Conservation (phyloP, 1,140 invertebrate species). For the Listronotus bonariensis region DNA sequence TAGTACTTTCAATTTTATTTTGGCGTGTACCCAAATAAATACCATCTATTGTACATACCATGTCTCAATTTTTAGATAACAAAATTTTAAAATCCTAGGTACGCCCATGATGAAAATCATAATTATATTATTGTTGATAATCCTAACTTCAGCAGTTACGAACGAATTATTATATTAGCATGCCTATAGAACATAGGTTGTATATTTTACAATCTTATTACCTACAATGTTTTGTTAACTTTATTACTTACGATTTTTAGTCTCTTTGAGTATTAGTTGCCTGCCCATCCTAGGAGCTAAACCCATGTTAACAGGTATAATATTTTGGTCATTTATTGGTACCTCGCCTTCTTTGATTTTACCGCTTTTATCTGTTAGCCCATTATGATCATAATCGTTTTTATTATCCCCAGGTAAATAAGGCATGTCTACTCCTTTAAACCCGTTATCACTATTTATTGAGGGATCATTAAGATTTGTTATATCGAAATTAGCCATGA, state of each 20-base stretch:
- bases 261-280: constrained; percentile 3
- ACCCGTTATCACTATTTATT: too few species aligned
- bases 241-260: constrained; percentile 12
- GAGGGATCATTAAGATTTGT: background rate
- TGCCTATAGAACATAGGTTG: too few species aligned
- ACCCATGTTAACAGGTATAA: constrained; percentile 2
- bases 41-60: too few species aligned
- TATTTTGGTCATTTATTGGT: constrained; percentile 5
- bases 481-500: constrained; percentile 3
- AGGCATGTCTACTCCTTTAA: background rate
- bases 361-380: constrained; percentile 27
- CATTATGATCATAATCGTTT: constrained; percentile 37
- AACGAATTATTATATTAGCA: too few species aligned
- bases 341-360: constrained; percentile 13
- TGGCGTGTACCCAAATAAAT: too few species aligned
- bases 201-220: too few species aligned
- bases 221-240: background rate
- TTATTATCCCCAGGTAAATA: constrained; percentile 31
- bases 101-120: too few species aligned
- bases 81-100: too few species aligned
- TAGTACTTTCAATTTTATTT: too few species aligned
- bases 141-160: too few species aligned
- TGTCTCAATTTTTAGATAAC: too few species aligned
- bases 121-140: too few species aligned
- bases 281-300: constrained; percentile 3